Evolutionary conservation across 2,797 vertebrate species (phyloP).

Genomic region (Helicolenus hilgendorfi): DNA sequence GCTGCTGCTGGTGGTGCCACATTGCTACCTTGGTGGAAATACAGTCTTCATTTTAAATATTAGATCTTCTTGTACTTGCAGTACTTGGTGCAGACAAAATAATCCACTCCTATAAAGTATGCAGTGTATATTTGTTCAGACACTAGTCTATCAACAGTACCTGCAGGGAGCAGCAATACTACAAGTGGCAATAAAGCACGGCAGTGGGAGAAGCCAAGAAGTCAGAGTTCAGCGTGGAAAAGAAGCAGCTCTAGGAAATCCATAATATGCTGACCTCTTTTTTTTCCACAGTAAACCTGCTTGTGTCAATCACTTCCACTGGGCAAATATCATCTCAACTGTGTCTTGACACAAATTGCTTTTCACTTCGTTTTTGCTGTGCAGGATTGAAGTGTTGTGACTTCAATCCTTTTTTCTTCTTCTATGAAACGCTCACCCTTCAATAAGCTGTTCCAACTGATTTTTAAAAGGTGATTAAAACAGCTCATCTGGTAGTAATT

Average conservation of each 20-base stretch:
- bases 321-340: slow-evolving; percentile 51
- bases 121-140: not conserved
- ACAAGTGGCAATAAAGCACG: slow-evolving; percentile 49
- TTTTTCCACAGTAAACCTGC: slow-evolving; percentile 55
- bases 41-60: slow-evolving; percentile 10
- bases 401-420: not conserved
- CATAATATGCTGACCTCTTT: slow-evolving; percentile 67
- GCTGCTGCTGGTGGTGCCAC: slow-evolving; percentile 4
- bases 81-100: not conserved
- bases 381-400: slow-evolving; percentile 8
- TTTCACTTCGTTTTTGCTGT: slow-evolving; percentile 31
- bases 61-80: not conserved
- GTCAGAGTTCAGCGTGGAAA: slow-evolving; percentile 68
- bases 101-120: not conserved
- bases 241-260: slow-evolving; percentile 49
- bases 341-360: slow-evolving; percentile 54
- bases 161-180: slow-evolving; percentile 22
- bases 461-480: slow-evolving; percentile 48
- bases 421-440: not conserved
- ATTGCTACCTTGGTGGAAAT: slow-evolving; percentile 7
- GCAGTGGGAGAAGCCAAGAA: slow-evolving; percentile 11
- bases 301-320: slow-evolving; percentile 73
- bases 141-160: not conserved
- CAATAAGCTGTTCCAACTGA: not conserved
- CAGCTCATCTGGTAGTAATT: slow-evolving; percentile 44